Base-by-base conservation (phyloP, 2,888 invertebrate genomes). In the Salticus scenicus region DNA sequence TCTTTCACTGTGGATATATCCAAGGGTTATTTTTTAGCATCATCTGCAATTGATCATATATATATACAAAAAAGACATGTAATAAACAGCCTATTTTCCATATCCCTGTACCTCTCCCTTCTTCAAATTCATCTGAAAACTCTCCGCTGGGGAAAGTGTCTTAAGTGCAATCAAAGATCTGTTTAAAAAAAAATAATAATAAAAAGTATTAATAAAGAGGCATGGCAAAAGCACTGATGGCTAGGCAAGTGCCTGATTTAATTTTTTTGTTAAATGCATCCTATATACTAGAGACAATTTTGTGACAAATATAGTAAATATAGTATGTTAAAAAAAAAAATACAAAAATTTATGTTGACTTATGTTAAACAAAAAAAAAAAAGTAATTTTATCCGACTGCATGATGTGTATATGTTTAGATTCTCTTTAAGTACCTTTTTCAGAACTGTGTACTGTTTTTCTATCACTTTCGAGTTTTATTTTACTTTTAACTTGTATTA, bases 231-330 rank as follows among this genome's bases (percentile, higher is more conserved):
- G 77, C 84, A 84, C 78, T 64, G 75, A 72, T 72, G 70, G 81
- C 83, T 77, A 84, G 84, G 78, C 78, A 84, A 84, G 84, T 84
- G 84, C 84, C 84, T 84, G 64, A 78, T 74, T 78, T 84, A 41
- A 33, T 51, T 83, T 72, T 83, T 51, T 30, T 30, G 17, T 57
- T 66, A 42, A 67, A 20, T 51, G 70, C 70, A 76, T 63, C 73
- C 31, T 77, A 71, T 24, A n/a, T 66, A 33, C 66, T 77, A 83
- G 67, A 37, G 51, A 72, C 67, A 71, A 66, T 66, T 67, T 76
- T 76, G 51, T 69, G 57, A 67, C 51, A 80, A 33, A 67, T 77
- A 73, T 76, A 66, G 75, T 42, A 82, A 71, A 75, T 82, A 31
- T 70, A 82, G 70, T 27, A 67, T 72, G 66, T 37, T 37, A 79